Evolutionary conservation across 53 echinoderm and acorn worm genomes (phyloP).

Genomic region (Temnopleurus reevesii): DNA sequence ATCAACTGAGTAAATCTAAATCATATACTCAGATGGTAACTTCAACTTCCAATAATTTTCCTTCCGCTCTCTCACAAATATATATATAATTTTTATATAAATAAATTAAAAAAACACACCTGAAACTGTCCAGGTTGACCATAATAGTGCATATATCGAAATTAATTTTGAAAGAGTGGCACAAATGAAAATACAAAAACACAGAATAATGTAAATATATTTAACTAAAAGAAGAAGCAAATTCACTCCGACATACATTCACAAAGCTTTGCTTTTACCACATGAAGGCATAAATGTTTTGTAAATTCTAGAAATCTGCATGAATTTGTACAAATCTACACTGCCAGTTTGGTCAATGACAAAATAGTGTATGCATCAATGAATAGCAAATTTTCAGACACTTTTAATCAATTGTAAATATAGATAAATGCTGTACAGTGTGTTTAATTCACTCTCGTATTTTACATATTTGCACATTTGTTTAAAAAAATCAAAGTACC

Average conservation of each 20-base stretch:
- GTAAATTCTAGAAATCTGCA: constrained; percentile 29
- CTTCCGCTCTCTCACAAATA: background rate
- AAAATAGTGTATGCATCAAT: background rate
- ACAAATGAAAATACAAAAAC: background rate
- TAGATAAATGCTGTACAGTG: constrained; percentile 7
- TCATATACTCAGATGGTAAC: background rate
- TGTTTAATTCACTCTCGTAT: constrained; percentile 1
- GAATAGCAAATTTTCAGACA: constrained; percentile 27
- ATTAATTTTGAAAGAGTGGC: background rate
- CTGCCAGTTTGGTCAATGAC: constrained; percentile 19
- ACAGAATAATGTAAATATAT: background rate
- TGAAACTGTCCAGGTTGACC: background rate
- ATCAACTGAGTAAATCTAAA: background rate
- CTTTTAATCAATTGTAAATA: background rate
- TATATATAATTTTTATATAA: constrained; percentile 4
- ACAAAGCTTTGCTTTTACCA: constrained; percentile 12
- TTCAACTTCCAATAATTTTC: background rate
- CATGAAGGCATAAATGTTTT: constrained; percentile 37
- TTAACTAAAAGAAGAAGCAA: constrained; percentile 15
- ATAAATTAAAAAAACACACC: constrained; percentile 21
- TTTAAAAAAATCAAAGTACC: constrained; percentile 24
- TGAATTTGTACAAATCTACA: constrained; percentile 38
- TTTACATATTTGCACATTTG: constrained; percentile 44
- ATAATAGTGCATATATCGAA: background rate
- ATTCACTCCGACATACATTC: background rate